Evolutionary conservation across 2,888 invertebrate species (phyloP).

Genomic region (Dichetophora obliterata): DNA sequence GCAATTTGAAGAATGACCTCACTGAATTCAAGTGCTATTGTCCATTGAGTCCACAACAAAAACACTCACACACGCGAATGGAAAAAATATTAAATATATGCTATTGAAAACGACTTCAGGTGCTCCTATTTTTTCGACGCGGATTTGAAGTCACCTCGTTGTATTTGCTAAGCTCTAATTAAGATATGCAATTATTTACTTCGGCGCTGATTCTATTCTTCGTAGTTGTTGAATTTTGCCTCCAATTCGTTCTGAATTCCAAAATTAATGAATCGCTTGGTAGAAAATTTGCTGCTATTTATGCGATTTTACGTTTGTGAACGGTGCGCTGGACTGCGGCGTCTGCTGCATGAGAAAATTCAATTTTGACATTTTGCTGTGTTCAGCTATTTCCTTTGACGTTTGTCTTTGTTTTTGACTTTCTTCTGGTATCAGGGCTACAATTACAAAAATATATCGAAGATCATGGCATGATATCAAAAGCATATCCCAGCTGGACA

Average conservation of each 20-base stretch:
- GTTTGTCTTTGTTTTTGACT: background rate
- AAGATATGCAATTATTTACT: too few species aligned
- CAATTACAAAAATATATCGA: background rate
- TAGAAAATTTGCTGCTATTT: constrained; percentile 35
- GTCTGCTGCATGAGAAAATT: constrained; percentile 10
- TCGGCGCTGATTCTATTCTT: too few species aligned
- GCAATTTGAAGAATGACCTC: constrained; percentile 25
- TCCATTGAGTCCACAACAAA: background rate
- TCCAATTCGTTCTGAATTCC: constrained; percentile 33
- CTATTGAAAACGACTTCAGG: background rate
- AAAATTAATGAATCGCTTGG: constrained; percentile 34
- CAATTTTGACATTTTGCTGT: constrained; percentile 33
- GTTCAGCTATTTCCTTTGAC: constrained; percentile 6
- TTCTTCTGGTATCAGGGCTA: background rate
- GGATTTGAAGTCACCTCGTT: too few species aligned
- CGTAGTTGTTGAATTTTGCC: constrained; percentile 16
- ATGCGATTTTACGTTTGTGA: constrained; percentile 28
- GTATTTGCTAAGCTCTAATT: too few species aligned
- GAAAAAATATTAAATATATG: background rate
- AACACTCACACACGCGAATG: background rate
- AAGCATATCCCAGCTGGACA: too few species aligned
- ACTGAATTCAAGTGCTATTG: constrained; percentile 10
- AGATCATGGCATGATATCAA: too few species aligned
- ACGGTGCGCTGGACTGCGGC: constrained; percentile 2
- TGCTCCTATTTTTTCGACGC: too few species aligned